These are phyloP conservation scores for Erethizon dorsatum DNA, from an alignment of 2,797 vertebrate genomes.

Conservation along the genomic window DNA sequence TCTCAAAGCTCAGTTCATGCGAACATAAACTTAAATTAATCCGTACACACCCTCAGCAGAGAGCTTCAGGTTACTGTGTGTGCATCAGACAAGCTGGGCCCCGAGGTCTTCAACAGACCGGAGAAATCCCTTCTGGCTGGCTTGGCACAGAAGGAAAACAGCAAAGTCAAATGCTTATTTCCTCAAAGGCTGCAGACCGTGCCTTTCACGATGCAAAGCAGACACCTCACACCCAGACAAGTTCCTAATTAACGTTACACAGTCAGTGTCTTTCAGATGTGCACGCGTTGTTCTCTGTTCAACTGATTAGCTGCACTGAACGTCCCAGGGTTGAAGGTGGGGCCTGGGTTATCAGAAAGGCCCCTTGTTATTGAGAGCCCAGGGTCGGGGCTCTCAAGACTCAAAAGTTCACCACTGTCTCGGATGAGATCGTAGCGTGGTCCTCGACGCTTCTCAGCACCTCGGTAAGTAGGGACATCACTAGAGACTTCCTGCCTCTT, in stretches of 20 bases:
- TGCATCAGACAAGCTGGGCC: neutral
- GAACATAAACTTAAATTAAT: neutral
- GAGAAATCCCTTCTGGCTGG: neutral
- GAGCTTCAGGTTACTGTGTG: neutral
- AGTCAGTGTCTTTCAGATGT: constrained; percentile 64
- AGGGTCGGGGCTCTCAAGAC: neutral
- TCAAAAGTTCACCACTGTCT: neutral
- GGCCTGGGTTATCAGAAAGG: neutral
- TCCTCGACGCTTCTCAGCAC: too few species aligned
- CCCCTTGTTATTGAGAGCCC: neutral
- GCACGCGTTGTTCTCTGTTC: neutral
- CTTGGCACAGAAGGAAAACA: neutral
- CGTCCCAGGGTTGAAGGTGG: neutral
- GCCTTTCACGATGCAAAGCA: neutral
- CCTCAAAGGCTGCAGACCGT: neutral
- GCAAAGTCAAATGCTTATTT: neutral
- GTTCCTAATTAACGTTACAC: constrained; percentile 55
- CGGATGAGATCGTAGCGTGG: accelerated
- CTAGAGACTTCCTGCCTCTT: neutral
- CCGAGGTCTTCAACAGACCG: neutral
- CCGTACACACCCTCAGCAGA: neutral
- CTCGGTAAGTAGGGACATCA: neutral
- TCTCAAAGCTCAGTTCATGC: neutral
- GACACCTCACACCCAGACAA: neutral
- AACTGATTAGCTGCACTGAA: constrained; percentile 57